phyloP scores from a whole-genome alignment of 2,888 invertebrate genomes.

The Troides aeacus region DNA sequence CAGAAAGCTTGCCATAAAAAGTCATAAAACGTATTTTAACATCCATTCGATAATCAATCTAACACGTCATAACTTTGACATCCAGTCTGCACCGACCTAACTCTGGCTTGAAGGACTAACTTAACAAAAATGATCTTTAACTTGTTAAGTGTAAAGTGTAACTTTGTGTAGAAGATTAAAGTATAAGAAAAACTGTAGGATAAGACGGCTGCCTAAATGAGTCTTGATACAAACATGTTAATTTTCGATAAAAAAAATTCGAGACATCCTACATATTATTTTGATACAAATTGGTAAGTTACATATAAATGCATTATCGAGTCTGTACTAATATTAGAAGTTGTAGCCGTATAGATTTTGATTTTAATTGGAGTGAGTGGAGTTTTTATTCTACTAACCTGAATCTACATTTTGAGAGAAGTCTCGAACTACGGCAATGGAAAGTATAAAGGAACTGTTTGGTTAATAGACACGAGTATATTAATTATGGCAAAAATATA shows the following conservation, averaged over 20 bases:
- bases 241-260: conserved; percentile 72
- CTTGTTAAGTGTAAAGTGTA: conserved; percentile 35
- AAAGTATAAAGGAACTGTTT: no score
- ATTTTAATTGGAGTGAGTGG: conserved; percentile 18
- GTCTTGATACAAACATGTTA: conserved; percentile 77
- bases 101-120: conserved; percentile 41
- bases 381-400: neutral
- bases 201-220: conserved; percentile 69
- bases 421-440: no score
- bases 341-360: conserved; percentile 12
- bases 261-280: conserved; percentile 56
- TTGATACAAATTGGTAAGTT: conserved; percentile 69
- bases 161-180: conserved; percentile 34
- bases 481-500: no score
- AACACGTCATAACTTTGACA: conserved; percentile 81
- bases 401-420: no score
- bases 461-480: no score
- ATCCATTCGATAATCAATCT: conserved; percentile 81
- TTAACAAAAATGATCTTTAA: conserved; percentile 42
- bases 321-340: conserved; percentile 47
- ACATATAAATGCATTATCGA: conserved; percentile 56
- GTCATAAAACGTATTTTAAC: conserved; percentile 80
- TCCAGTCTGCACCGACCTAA: conserved; percentile 70
- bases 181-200: conserved; percentile 57
- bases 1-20: conserved; percentile 74